Percentiles rank a stretch among this genome's conserved stretches.
Evolutionary conservation across 2,888 invertebrate genomes (phyloP).

Genomic region (Drosophila borborema): DNA sequence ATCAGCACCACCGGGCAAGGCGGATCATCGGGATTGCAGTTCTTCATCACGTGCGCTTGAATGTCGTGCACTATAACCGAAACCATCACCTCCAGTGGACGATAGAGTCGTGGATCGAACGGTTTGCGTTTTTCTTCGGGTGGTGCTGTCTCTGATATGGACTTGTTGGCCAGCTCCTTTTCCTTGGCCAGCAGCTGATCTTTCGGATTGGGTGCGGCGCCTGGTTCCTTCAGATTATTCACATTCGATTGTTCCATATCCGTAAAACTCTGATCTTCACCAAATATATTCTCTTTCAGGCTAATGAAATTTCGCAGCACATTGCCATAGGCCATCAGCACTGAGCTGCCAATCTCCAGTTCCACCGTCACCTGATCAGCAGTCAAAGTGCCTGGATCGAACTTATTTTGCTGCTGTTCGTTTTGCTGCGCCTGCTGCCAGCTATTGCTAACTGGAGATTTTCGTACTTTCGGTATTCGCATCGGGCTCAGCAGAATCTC

Average conservation of each 20-base stretch:
- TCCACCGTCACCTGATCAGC: constrained; percentile 97
- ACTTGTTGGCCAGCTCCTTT: constrained; percentile 84
- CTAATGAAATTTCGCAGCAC: constrained; percentile 95
- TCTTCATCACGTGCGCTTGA: constrained; percentile 93
- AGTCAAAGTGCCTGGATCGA: constrained; percentile 93
- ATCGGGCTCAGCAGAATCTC: constrained; percentile 96
- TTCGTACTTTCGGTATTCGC: constrained; percentile 92
- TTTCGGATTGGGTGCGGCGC: constrained; percentile 84
- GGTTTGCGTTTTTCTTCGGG: constrained; percentile 88
- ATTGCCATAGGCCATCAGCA: constrained; percentile 95
- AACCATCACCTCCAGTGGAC: constrained; percentile 96
- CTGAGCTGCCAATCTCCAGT: constrained; percentile 97
- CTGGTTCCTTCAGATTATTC: constrained; percentile 84
- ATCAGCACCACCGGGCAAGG: constrained; percentile 95
- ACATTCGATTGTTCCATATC: constrained; percentile 92
- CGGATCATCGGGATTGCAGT: constrained; percentile 95
- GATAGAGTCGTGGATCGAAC: constrained; percentile 94
- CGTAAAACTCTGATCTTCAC: constrained; percentile 96
- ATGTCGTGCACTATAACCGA: constrained; percentile 98
- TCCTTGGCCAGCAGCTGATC: constrained; percentile 84
- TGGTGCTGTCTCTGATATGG: constrained; percentile 83
- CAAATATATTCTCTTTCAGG: constrained; percentile 98
- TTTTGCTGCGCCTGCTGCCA: constrained; percentile 87
- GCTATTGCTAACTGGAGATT: constrained; percentile 89
- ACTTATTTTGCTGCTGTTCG: constrained; percentile 88